Evolutionary conservation across 2,113 vertebrate species (phyloP).

Genomic region (Tylochromis polylepis): DNA sequence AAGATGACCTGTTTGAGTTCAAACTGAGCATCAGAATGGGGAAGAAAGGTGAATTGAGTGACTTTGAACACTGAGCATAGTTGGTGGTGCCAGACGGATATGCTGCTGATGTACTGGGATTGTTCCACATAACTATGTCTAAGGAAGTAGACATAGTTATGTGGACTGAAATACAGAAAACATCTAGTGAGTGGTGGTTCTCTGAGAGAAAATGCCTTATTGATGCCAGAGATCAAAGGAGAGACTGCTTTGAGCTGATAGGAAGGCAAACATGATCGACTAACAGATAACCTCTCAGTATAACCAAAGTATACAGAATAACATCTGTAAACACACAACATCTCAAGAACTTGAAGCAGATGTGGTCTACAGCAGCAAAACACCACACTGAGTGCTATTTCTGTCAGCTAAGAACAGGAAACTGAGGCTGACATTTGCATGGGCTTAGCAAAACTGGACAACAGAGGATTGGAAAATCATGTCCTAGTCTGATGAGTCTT

Average conservation of each 20-base stretch:
- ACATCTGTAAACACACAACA: neutral
- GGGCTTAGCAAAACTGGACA: neutral
- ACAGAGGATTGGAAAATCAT: neutral
- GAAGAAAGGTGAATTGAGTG: neutral
- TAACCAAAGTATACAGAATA: no score
- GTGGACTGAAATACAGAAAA: neutral
- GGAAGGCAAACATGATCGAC: neutral
- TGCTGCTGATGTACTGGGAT: neutral
- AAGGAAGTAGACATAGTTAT: neutral
- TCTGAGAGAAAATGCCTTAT: neutral
- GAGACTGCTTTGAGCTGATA: neutral
- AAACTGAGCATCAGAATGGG: neutral
- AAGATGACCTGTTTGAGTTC: neutral
- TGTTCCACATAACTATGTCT: neutral
- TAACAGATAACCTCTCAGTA: neutral
- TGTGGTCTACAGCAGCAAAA: neutral
- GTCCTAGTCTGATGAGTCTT: neutral
- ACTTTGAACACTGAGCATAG: neutral
- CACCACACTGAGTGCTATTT: neutral
- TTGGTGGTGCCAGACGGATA: neutral
- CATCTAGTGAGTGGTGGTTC: neutral
- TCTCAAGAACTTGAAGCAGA: neutral
- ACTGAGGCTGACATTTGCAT: neutral
- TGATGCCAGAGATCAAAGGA: neutral
- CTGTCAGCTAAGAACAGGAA: neutral